A percentile compares a stretch with the other conserved stretches of the same genome.
Evolutionary conservation across 1,140 invertebrate species (phyloP).

Genomic region (Scylla paramamosain): DNA sequence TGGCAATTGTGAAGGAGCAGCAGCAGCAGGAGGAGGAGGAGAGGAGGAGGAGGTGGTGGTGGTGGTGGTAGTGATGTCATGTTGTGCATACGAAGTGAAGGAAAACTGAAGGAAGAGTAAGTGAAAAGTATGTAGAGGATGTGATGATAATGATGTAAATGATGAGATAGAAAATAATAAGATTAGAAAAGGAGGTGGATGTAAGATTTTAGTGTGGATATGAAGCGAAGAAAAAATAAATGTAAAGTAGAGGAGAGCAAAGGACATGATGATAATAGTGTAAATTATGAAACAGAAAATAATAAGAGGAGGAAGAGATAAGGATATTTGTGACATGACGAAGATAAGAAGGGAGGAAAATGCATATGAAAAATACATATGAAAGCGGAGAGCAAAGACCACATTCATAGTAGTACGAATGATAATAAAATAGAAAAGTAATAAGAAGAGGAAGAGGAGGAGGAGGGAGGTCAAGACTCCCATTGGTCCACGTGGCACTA

Average conservation of each 20-base stretch:
- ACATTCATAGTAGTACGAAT: not conserved
- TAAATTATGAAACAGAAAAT: not conserved
- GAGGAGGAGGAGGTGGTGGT: too few relatives aligned
- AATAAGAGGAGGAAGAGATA: not conserved
- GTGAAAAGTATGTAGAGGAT: too few relatives aligned
- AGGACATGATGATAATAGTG: too few relatives aligned
- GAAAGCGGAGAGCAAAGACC: not conserved
- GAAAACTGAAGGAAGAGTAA: too few relatives aligned
- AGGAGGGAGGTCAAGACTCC: not conserved
- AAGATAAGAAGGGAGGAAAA: not conserved
- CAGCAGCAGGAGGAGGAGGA: not conserved
- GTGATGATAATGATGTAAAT: too few relatives aligned
- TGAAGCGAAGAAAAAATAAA: not conserved
- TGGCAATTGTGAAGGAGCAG: constrained; percentile 44
- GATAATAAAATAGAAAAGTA: not conserved
- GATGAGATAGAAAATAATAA: too few relatives aligned
- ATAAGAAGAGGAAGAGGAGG: not conserved
- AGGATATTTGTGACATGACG: not conserved
- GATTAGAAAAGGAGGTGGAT: not conserved
- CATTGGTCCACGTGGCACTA: not conserved
- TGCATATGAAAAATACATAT: not conserved
- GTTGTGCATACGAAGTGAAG: too few relatives aligned
- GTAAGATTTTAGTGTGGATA: not conserved
- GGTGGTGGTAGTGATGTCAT: too few relatives aligned
- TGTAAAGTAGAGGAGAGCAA: not conserved